These are phyloP conservation scores for Halocaridina rubra DNA, from an alignment of 2,888 invertebrate genomes.

Conservation along the genomic window DNA sequence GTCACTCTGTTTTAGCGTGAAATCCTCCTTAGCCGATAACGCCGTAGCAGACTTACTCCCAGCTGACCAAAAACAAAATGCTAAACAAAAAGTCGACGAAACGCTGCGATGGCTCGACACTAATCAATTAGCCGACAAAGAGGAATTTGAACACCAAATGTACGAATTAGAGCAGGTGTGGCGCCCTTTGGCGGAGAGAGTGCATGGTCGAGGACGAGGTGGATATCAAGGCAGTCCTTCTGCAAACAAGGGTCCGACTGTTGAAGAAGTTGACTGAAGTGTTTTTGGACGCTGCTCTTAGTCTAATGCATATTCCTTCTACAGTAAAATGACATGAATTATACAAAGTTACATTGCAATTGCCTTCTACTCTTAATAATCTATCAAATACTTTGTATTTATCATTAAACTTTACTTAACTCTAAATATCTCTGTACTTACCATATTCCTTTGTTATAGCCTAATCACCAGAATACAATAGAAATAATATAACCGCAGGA, in stretches of 20 bases:
- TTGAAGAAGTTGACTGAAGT: neutral
- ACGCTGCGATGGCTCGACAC: constrained; percentile 81
- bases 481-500: no score
- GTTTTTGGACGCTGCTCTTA: no score
- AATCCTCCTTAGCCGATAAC: constrained; percentile 91
- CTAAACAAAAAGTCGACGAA: constrained; percentile 89
- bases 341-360: no score
- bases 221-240: neutral
- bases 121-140: constrained; percentile 90
- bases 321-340: no score
- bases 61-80: constrained; percentile 82
- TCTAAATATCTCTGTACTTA: no score
- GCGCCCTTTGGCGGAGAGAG: neutral
- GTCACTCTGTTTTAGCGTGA: constrained; percentile 73
- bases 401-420: no score
- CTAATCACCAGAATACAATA: no score
- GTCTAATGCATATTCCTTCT: no score
- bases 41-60: constrained; percentile 91
- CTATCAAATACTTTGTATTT: no score
- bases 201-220: neutral
- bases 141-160: constrained; percentile 94
- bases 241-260: neutral
- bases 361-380: no score
- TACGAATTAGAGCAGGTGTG: constrained; percentile 92
- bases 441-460: no score